Evolutionary conservation across 2,113 vertebrate genomes (phyloP).

Genomic region (Picathartes gymnocephalus): DNA sequence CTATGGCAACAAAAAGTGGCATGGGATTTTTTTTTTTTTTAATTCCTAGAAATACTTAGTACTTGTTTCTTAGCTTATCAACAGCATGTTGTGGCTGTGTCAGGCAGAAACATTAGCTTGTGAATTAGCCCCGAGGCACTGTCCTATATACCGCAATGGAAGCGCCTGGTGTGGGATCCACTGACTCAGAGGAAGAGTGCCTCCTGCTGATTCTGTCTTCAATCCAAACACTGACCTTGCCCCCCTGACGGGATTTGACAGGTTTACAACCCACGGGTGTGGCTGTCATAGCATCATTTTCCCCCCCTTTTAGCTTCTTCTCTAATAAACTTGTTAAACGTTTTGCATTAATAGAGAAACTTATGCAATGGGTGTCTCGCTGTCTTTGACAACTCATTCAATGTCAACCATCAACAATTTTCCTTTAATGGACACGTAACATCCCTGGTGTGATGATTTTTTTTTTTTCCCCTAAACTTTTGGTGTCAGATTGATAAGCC

Average conservation of each 20-base stretch:
- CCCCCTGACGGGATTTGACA: conserved; percentile 36
- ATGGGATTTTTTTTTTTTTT: not conserved
- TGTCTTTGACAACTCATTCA: conserved; percentile 49
- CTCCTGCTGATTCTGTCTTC: conserved; percentile 58
- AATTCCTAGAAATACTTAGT: conserved; percentile 52
- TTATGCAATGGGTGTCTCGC: conserved; percentile 22
- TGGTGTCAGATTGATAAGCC: conserved; percentile 60
- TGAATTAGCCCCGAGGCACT: conserved; percentile 57
- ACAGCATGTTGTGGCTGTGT: conserved; percentile 59
- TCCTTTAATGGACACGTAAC: conserved; percentile 50
- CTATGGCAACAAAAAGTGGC: not conserved
- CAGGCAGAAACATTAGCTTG: conserved; percentile 30
- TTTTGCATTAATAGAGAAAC: conserved; percentile 46
- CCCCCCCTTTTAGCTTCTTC: conserved; percentile 29
- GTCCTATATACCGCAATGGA: conserved; percentile 34
- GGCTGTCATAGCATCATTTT: conserved; percentile 55
- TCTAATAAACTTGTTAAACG: conserved; percentile 57
- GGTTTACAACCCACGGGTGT: conserved; percentile 54
- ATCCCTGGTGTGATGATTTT: conserved; percentile 18
- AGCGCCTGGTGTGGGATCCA: conserved; percentile 30
- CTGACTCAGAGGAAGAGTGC: conserved; percentile 62
- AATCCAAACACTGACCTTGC: conserved; percentile 28
- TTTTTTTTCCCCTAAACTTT: conserved; percentile 42
- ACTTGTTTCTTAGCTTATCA: conserved; percentile 57
- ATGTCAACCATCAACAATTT: conserved; percentile 53